phyloP scores from a whole-genome alignment of 2,113 vertebrate species.

The Erythrocercus mccallii region DNA sequence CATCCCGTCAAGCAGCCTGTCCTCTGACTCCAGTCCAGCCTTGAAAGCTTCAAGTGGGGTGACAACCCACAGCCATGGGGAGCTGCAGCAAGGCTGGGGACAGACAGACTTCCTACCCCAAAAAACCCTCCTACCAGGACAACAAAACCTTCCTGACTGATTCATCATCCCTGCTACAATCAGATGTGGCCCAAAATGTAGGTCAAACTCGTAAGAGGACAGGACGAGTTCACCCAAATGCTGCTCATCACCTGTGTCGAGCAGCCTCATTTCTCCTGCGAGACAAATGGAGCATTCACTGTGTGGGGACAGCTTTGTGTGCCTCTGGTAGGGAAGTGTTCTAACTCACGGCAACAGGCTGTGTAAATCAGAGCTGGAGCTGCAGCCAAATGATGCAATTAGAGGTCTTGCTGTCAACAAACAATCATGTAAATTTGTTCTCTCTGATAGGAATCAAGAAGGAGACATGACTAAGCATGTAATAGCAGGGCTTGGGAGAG shows the following conservation, averaged over 20 bases:
- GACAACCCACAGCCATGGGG: neutral
- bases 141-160: neutral
- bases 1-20: neutral
- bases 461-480: conserved; percentile 62
- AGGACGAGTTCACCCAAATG: neutral
- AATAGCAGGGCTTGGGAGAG: conserved; percentile 3
- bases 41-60: neutral
- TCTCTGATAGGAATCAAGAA: conserved; percentile 58
- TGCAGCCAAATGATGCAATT: conserved; percentile 62
- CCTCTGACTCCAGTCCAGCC: neutral
- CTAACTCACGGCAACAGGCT: conserved; percentile 39
- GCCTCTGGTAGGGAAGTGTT: conserved; percentile 25
- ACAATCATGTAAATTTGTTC: conserved; percentile 71
- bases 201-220: neutral
- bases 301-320: conserved; percentile 36
- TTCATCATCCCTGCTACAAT: neutral
- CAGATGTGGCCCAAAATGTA: neutral
- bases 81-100: neutral
- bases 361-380: conserved; percentile 55
- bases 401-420: conserved; percentile 65
- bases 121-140: neutral
- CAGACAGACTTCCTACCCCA: neutral
- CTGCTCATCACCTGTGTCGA: neutral
- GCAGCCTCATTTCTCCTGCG: neutral
- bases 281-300: conserved; percentile 20